Percentiles rank a stretch among this genome's conserved stretches.
Conservation (phyloP, 2,888 invertebrate genomes). For the Megamerina dolium region DNA sequence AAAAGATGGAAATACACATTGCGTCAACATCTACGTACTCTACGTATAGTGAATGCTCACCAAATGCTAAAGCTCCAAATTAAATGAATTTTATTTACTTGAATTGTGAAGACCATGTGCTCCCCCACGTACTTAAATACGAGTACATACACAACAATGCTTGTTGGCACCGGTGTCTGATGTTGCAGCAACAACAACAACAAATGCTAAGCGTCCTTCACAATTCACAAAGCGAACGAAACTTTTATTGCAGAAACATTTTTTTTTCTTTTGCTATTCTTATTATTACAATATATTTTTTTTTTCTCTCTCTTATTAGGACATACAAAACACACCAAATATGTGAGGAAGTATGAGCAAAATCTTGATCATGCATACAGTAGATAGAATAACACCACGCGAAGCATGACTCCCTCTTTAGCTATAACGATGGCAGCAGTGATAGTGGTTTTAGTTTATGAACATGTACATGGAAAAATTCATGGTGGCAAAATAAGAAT, state of each 20-base stretch:
- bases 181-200: neutral
- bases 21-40: neutral
- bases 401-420: too few relatives aligned
- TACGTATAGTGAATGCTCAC: slow-evolving; percentile 7
- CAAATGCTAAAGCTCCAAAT: slow-evolving; percentile 26
- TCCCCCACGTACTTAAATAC: slow-evolving; percentile 11
- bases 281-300: neutral
- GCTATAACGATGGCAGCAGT: too few relatives aligned
- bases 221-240: slow-evolving; percentile 12
- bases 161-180: neutral
- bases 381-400: too few relatives aligned
- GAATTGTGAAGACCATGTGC: slow-evolving; percentile 25
- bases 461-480: too few relatives aligned
- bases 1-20: neutral
- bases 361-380: too few relatives aligned
- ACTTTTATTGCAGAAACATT: slow-evolving; percentile 14
- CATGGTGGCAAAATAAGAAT: too few relatives aligned
- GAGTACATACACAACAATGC: neutral
- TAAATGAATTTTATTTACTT: slow-evolving; percentile 29
- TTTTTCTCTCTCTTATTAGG: too few relatives aligned
- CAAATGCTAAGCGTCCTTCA: slow-evolving; percentile 4
- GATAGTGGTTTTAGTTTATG: too few relatives aligned
- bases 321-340: too few relatives aligned
- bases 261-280: neutral
- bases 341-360: too few relatives aligned